Conservation (phyloP, 2,113 vertebrate genomes). For the Rhizomys pruinosus region DNA sequence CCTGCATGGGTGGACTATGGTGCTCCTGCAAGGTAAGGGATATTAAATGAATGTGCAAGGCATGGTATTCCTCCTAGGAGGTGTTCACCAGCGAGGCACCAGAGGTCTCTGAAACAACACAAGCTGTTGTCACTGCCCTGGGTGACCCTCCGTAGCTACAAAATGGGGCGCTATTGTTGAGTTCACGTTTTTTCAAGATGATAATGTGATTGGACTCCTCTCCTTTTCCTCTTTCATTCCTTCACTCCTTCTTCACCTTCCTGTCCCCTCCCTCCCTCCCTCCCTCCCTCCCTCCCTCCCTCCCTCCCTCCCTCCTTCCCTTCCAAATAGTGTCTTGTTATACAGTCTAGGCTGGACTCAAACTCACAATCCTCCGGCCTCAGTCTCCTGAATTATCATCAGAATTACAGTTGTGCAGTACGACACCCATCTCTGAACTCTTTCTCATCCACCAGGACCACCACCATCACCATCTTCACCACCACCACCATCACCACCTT, state of each 20-base stretch:
- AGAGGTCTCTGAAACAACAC: background rate
- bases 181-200: conserved; percentile 53
- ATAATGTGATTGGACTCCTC: background rate
- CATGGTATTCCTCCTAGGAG: background rate
- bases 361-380: background rate
- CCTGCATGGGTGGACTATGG: background rate
- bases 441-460: background rate
- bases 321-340: background rate
- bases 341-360: background rate
- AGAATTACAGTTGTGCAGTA: background rate
- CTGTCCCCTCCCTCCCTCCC: background rate
- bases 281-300: background rate
- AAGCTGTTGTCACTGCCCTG: background rate
- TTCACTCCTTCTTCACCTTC: background rate
- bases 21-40: background rate
- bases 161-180: conserved; percentile 26
- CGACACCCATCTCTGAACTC: background rate
- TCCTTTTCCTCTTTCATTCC: too few relatives aligned
- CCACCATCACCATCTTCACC: background rate
- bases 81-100: too few relatives aligned
- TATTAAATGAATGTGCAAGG: background rate
- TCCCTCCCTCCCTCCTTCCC: background rate
- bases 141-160: background rate
- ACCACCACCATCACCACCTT: background rate
- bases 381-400: background rate